phyloP scores from a whole-genome alignment of 2,888 invertebrate genomes.

The Chorisops tibialis region DNA sequence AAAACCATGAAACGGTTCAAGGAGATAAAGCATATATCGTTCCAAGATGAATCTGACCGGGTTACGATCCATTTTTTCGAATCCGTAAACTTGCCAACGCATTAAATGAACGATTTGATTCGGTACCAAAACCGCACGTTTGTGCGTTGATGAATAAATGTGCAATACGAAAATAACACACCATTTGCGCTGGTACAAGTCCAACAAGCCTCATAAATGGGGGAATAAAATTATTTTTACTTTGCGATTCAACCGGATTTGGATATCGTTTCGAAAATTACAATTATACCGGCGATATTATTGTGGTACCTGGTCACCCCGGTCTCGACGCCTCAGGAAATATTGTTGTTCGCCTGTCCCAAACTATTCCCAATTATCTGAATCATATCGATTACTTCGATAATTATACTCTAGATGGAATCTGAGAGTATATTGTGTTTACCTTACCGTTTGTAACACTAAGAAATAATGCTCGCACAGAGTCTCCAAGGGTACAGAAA shows the following conservation, averaged over 20 bases:
- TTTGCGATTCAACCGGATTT: slow-evolving; percentile 36
- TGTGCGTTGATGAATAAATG: not conserved
- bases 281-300: slow-evolving; percentile 32
- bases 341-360: slow-evolving; percentile 32
- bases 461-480: too few species aligned
- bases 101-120: not conserved
- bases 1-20: not conserved
- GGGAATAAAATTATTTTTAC: slow-evolving; percentile 23
- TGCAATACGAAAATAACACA: not conserved
- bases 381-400: slow-evolving; percentile 12
- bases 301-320: slow-evolving; percentile 28
- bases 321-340: slow-evolving; percentile 34
- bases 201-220: too few species aligned
- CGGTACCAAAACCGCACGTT: not conserved
- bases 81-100: not conserved
- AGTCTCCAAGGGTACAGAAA: too few species aligned
- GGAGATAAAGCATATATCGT: not conserved
- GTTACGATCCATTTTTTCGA: not conserved
- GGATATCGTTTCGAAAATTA: slow-evolving; percentile 35
- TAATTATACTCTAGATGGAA: too few species aligned
- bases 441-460: too few species aligned
- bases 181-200: too few species aligned
- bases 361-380: not conserved
- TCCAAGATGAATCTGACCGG: not conserved
- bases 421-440: too few species aligned